Percentiles rank a stretch among this genome's conserved stretches.
These are phyloP conservation scores for Hylomyscus alleni DNA, from an alignment of 2,797 vertebrate species.

Conservation along the genomic window DNA sequence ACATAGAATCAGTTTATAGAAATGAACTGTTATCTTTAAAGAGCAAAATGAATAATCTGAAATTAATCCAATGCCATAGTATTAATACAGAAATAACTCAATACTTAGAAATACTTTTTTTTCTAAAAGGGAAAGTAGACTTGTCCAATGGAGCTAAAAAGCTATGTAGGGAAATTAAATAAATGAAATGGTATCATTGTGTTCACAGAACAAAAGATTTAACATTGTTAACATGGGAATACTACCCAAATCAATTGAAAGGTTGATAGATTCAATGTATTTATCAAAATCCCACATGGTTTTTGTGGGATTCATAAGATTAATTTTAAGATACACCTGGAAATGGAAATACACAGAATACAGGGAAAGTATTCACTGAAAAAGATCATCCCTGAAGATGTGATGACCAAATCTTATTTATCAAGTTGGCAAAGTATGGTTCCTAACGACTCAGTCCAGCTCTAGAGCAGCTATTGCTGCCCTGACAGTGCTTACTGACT, in stretches of 20 bases:
- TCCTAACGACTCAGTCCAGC: background rate
- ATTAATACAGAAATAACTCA: conserved; percentile 39
- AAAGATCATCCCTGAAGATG: background rate
- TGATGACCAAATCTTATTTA: background rate
- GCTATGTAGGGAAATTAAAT: background rate
- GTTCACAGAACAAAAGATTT: conserved; percentile 26
- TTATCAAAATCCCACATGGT: background rate
- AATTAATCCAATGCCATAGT: conserved; percentile 35
- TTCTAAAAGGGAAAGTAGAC: background rate
- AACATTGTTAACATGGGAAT: conserved; percentile 1
- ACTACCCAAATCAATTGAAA: background rate
- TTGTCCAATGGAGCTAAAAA: conserved; percentile 15
- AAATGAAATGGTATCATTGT: background rate
- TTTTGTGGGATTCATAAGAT: background rate
- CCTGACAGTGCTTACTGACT: background rate
- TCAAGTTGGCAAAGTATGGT: background rate
- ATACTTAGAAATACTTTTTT: conserved; percentile 24
- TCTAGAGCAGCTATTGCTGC: background rate
- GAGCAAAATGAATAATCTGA: conserved; percentile 29
- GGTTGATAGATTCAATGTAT: background rate
- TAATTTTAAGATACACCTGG: background rate
- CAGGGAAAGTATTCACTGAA: background rate
- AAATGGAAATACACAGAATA: conserved; percentile 21
- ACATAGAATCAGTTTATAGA: conserved; percentile 12
- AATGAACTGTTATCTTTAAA: conserved; percentile 10